These are phyloP conservation scores for Pachliopta kotzebuea DNA, from an alignment of 2,888 invertebrate genomes.

Conservation along the genomic window DNA sequence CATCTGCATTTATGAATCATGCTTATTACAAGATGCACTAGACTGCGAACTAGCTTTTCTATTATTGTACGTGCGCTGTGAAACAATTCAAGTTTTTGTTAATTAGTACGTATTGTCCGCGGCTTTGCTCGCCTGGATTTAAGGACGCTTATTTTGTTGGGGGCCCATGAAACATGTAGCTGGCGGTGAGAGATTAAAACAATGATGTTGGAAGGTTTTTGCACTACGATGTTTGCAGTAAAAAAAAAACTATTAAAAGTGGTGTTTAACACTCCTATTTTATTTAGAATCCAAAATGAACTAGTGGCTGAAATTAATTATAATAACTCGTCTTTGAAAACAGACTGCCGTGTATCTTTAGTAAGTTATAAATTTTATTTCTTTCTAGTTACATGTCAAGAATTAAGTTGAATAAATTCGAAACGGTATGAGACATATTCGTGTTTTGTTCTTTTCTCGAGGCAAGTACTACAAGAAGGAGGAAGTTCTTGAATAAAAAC, in stretches of 20 bases:
- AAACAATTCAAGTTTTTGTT: slow-evolving; percentile 31
- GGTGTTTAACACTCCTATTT: neutral
- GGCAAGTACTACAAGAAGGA: slow-evolving; percentile 6
- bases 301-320: neutral
- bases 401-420: slow-evolving; percentile 1
- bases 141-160: slow-evolving; percentile 30
- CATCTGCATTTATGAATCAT: slow-evolving; percentile 30
- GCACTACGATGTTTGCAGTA: slow-evolving; percentile 8
- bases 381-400: neutral
- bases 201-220: slow-evolving; percentile 20
- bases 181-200: slow-evolving; percentile 27
- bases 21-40: slow-evolving; percentile 31
- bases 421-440: neutral
- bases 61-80: slow-evolving; percentile 29
- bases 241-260: slow-evolving; percentile 4
- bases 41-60: slow-evolving; percentile 28
- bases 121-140: slow-evolving; percentile 27
- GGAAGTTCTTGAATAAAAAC: slow-evolving; percentile 9
- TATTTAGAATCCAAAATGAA: too few relatives aligned
- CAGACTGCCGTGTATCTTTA: neutral
- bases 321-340: neutral
- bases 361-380: neutral
- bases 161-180: slow-evolving; percentile 24
- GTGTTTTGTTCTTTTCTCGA: slow-evolving; percentile 1
- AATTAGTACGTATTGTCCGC: slow-evolving; percentile 30